Evolutionary conservation across 2,113 vertebrate genomes (phyloP).

Genomic region (Egretta garzetta): DNA sequence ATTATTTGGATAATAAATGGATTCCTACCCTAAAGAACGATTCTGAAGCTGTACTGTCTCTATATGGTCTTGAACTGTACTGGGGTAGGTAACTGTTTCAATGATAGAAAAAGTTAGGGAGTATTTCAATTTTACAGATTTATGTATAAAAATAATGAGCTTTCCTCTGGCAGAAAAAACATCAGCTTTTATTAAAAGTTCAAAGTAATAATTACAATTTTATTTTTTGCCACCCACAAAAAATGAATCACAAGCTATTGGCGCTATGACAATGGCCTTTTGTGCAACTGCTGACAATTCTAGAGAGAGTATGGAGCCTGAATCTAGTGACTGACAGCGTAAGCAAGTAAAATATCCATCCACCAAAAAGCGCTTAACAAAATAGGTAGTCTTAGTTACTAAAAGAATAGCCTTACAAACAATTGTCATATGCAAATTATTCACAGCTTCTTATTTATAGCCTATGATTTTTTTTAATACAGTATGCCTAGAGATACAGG

Average conservation of each 20-base stretch:
- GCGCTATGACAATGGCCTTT: neutral
- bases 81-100: neutral
- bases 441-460: neutral
- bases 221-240: constrained; percentile 23
- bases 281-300: neutral
- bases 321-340: neutral
- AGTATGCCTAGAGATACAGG: neutral
- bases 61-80: neutral
- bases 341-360: neutral
- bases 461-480: neutral
- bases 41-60: neutral
- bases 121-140: neutral
- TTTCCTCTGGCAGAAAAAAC: neutral
- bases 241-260: neutral
- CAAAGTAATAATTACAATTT: constrained; percentile 19
- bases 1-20: neutral
- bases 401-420: neutral
- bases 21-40: neutral
- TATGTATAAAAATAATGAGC: neutral
- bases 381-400: neutral
- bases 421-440: neutral
- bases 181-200: neutral
- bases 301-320: neutral
- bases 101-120: neutral
- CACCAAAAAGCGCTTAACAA: neutral